phyloP scores from a whole-genome alignment of 2,888 invertebrate genomes.

The Timema cristinae region DNA sequence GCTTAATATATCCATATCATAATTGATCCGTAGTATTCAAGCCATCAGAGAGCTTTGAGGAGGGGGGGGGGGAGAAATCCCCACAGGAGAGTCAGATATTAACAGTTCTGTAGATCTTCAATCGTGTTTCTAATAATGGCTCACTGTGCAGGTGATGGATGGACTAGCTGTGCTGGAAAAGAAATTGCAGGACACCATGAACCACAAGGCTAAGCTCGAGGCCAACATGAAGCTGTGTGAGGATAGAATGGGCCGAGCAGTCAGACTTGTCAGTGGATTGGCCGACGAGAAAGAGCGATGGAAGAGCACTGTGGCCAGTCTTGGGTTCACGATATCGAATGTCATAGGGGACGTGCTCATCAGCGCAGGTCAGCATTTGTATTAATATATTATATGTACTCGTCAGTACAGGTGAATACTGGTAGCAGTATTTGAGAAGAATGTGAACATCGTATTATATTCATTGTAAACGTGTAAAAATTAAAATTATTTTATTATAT shows the following conservation, averaged over 20 bases:
- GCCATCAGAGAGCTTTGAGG: no score
- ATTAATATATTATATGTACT: conserved; percentile 33
- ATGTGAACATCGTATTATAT: no score
- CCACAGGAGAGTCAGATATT: no score
- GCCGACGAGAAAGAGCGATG: conserved; percentile 69
- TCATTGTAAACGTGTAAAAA: no score
- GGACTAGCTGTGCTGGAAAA: conserved; percentile 71
- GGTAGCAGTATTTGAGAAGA: no score
- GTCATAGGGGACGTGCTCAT: conserved; percentile 69
- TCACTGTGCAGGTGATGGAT: conserved; percentile 52
- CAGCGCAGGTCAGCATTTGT: conserved; percentile 49
- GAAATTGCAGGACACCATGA: conserved; percentile 67
- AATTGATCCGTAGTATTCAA: no score
- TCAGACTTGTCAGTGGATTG: conserved; percentile 62
- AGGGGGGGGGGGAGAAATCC: no score
- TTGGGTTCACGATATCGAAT: conserved; percentile 54
- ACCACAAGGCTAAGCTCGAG: conserved; percentile 65
- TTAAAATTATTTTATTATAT: no score
- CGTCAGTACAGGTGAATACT: no score
- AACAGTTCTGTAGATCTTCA: no score
- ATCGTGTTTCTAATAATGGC: no score
- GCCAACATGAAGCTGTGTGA: conserved; percentile 70
- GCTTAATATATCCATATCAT: no score
- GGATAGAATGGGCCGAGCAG: conserved; percentile 72
- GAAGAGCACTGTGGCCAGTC: conserved; percentile 62